Evolutionary conservation across 2,797 vertebrate species (phyloP).

Genomic region (Carduelis carduelis): DNA sequence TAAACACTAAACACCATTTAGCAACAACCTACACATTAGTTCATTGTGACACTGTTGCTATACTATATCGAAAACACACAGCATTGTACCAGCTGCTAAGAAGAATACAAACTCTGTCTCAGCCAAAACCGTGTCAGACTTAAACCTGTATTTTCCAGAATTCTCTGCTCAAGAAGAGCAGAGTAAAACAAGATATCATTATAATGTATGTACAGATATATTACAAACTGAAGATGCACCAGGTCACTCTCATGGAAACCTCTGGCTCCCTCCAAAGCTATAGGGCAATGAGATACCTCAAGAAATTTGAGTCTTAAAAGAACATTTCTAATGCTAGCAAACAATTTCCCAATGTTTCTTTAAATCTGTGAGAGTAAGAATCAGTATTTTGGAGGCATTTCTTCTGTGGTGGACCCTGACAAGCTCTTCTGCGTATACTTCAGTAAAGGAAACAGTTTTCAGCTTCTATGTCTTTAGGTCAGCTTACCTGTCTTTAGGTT

Average conservation of each 20-base stretch:
- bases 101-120: neutral
- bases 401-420: neutral
- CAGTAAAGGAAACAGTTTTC: neutral
- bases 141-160: neutral
- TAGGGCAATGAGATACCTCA: neutral
- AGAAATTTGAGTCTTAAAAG: neutral
- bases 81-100: neutral
- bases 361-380: neutral
- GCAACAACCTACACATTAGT: neutral
- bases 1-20: neutral
- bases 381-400: neutral
- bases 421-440: neutral
- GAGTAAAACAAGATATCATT: accelerated
- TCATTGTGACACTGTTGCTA: neutral
- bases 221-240: neutral
- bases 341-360: neutral
- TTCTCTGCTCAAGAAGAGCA: neutral
- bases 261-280: neutral
- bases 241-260: neutral
- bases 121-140: neutral
- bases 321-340: neutral
- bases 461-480: neutral
- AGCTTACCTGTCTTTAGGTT: neutral
- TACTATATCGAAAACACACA: neutral
- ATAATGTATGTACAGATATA: neutral